phyloP scores from a whole-genome alignment of 2,113 vertebrate species.

The Solea solea region DNA sequence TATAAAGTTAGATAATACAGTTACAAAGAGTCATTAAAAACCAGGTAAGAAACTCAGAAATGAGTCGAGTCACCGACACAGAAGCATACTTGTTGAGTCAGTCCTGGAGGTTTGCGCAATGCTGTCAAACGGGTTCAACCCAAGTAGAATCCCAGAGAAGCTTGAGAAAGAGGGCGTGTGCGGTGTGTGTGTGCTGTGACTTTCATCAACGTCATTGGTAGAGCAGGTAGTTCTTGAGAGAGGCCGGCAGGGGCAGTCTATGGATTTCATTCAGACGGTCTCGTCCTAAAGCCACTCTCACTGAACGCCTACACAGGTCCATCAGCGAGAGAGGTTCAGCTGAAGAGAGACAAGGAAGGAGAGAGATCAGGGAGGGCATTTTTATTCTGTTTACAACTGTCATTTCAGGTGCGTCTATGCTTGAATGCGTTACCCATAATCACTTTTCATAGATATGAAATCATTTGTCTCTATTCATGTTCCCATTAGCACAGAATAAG shows the following conservation, averaged over 20 bases:
- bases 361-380: conserved; percentile 12
- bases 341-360: conserved; percentile 57
- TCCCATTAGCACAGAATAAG: too few species aligned
- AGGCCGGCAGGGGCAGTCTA: conserved; percentile 90
- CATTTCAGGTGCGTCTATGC: too few species aligned
- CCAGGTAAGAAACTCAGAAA: conserved; percentile 58
- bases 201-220: conserved; percentile 88
- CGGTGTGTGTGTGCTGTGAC: conserved; percentile 11
- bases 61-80: conserved; percentile 47
- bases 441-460: too few species aligned
- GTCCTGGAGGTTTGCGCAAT: conserved; percentile 62
- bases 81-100: conserved; percentile 63
- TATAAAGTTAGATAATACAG: conserved; percentile 68
- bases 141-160: conserved; percentile 63
- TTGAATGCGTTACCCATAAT: too few species aligned
- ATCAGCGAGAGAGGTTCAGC: conserved; percentile 97
- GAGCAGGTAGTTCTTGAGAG: conserved; percentile 98
- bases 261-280: conserved; percentile 92
- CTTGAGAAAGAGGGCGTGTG: conserved; percentile 32
- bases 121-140: conserved; percentile 63
- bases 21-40: conserved; percentile 71
- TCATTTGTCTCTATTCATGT: too few species aligned
- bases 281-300: conserved; percentile 92
- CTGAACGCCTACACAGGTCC: conserved; percentile 95
- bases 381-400: not conserved